Percentiles rank a stretch among this genome's conserved stretches.
These are phyloP conservation scores for Eucera pruinosa DNA, from an alignment of 2,888 invertebrate genomes.

Conservation along the genomic window DNA sequence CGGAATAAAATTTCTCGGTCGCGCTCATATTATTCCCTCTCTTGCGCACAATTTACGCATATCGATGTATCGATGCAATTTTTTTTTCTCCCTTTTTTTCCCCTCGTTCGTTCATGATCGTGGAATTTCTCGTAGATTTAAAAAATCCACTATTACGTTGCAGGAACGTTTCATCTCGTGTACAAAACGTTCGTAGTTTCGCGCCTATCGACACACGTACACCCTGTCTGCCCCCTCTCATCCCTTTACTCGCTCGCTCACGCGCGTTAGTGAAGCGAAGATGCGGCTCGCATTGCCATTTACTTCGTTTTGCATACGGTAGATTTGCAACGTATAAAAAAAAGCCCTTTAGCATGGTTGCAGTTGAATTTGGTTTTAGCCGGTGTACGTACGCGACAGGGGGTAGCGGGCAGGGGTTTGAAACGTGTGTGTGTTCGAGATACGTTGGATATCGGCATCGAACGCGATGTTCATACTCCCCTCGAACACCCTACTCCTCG, in stretches of 20 bases:
- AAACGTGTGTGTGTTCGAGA: conserved; percentile 27
- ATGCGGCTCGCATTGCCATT: conserved; percentile 57
- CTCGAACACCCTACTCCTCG: conserved; percentile 47
- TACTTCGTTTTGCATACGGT: conserved; percentile 62
- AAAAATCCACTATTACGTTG: conserved; percentile 39
- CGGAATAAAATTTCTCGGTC: conserved; percentile 14
- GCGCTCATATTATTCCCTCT: conserved; percentile 18
- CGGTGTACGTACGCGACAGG: conserved; percentile 15
- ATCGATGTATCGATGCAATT: conserved; percentile 26
- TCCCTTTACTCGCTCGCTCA: conserved; percentile 16
- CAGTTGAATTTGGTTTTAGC: conserved; percentile 71
- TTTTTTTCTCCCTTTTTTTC: neutral
- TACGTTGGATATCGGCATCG: conserved; percentile 60
- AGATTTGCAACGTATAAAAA: conserved; percentile 68
- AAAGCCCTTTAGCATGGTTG: conserved; percentile 63
- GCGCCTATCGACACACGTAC: conserved; percentile 22
- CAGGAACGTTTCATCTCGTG: conserved; percentile 22
- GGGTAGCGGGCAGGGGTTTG: neutral
- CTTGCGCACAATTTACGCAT: conserved; percentile 18
- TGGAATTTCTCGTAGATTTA: conserved; percentile 29
- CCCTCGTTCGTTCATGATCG: conserved; percentile 15
- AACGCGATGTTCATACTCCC: conserved; percentile 62
- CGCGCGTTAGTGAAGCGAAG: too few relatives aligned
- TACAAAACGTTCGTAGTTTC: conserved; percentile 34
- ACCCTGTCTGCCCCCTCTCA: neutral